phyloP scores from a whole-genome alignment of 2,797 vertebrate genomes.

The Gadopsis bispinosus region DNA sequence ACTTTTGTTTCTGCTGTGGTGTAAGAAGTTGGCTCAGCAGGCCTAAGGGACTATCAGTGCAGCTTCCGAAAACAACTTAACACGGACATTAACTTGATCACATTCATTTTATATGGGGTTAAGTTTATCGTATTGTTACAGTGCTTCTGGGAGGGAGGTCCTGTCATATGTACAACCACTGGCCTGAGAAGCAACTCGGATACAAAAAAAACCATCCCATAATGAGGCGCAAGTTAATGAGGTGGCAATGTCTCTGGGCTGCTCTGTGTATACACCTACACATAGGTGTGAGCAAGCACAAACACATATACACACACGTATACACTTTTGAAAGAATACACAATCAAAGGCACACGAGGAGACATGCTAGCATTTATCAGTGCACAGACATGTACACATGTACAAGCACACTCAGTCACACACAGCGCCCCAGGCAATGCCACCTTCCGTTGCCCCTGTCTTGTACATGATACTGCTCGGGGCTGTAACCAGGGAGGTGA shows the following conservation, averaged over 20 bases:
- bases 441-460: constrained; percentile 23
- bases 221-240: constrained; percentile 68
- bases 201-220: constrained; percentile 33
- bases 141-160: constrained; percentile 35
- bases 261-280: constrained; percentile 29
- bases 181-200: constrained; percentile 43
- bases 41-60: constrained; percentile 29
- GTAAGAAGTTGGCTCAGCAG: constrained; percentile 20
- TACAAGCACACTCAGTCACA: neutral
- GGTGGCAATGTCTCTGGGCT: constrained; percentile 31
- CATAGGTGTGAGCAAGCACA: constrained; percentile 17
- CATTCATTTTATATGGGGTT: constrained; percentile 42
- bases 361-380: neutral
- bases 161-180: constrained; percentile 43
- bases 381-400: neutral
- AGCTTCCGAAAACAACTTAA: constrained; percentile 45
- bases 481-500: constrained; percentile 20
- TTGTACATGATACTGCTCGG: constrained; percentile 14
- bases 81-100: constrained; percentile 41
- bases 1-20: constrained; percentile 15
- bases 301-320: neutral
- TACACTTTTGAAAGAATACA: neutral
- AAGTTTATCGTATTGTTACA: constrained; percentile 53
- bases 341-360: neutral
- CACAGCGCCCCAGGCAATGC: constrained; percentile 17